Percentiles rank a stretch among this genome's conserved stretches.
phyloP scores from a whole-genome alignment of 2,888 invertebrate species.

The Phymatocera aterrima region DNA sequence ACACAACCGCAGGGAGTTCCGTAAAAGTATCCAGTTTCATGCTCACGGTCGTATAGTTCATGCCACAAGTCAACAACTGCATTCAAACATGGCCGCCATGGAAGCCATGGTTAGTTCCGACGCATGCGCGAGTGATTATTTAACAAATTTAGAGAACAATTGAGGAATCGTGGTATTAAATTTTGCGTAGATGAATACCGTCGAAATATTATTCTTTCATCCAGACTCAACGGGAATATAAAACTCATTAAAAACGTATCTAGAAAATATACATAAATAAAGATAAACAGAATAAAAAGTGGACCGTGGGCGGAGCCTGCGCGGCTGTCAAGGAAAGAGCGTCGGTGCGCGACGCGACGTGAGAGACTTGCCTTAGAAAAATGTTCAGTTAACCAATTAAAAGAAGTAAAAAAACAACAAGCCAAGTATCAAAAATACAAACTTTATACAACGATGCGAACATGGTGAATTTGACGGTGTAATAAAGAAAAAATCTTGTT shows the following conservation, averaged over 20 bases:
- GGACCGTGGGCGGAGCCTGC: slow-evolving; percentile 59
- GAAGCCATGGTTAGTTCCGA: slow-evolving; percentile 48
- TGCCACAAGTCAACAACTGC: slow-evolving; percentile 9
- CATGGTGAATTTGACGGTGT: neutral
- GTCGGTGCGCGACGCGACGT: slow-evolving; percentile 47
- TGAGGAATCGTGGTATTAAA: neutral
- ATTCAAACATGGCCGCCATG: slow-evolving; percentile 50
- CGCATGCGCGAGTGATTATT: slow-evolving; percentile 46
- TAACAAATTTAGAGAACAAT: neutral
- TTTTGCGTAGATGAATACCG: neutral
- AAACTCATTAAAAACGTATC: neutral
- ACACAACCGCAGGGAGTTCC: neutral
- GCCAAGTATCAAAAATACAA: neutral
- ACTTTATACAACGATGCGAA: neutral
- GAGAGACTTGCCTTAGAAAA: slow-evolving; percentile 18
- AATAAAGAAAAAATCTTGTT: neutral
- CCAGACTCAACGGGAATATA: neutral
- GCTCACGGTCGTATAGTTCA: slow-evolving; percentile 41
- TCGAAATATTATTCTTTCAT: slow-evolving; percentile 10
- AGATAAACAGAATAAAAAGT: slow-evolving; percentile 45
- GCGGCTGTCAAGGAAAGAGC: slow-evolving; percentile 50
- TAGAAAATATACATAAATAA: slow-evolving; percentile 25
- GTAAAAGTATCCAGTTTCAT: slow-evolving; percentile 11
- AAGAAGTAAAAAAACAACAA: neutral
- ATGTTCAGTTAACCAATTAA: neutral